Evolutionary conservation across 2,113 vertebrate species (phyloP).

Genomic region (Burhinus bistriatus): DNA sequence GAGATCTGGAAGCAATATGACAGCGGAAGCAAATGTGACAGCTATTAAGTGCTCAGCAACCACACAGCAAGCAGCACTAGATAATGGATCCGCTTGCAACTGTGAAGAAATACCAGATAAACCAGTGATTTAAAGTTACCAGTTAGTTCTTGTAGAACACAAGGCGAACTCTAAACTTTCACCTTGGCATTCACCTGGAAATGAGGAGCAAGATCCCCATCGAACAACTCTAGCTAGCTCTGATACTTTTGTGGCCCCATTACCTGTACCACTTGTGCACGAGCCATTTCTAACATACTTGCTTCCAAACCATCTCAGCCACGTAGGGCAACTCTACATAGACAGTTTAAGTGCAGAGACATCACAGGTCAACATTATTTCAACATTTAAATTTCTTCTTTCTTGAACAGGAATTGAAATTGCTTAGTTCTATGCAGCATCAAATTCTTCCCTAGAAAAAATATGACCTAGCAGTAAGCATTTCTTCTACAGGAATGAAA

Average conservation of each 20-base stretch:
- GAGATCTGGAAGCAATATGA: not conserved
- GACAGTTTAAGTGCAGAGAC: not conserved
- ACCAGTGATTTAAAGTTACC: not conserved
- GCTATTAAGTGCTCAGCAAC: not conserved
- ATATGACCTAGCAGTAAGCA: not conserved
- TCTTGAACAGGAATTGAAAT: not conserved
- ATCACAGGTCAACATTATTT: not conserved
- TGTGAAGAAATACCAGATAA: not conserved
- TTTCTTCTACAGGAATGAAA: not conserved
- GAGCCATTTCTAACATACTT: not conserved
- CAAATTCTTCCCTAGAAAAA: not conserved
- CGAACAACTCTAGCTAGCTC: not conserved
- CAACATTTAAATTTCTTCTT: not conserved
- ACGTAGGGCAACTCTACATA: fast-evolving
- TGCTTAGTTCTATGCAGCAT: not conserved
- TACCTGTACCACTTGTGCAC: not conserved
- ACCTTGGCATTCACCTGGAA: not conserved
- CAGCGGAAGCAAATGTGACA: not conserved
- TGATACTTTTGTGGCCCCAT: not conserved
- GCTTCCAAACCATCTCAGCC: not conserved
- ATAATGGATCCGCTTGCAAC: not conserved
- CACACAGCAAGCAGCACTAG: not conserved
- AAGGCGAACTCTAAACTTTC: not conserved
- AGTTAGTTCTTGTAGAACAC: not conserved
- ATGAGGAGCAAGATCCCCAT: not conserved